Evolutionary conservation across 2,888 invertebrate species (phyloP).

Genomic region (Agrochola lota): DNA sequence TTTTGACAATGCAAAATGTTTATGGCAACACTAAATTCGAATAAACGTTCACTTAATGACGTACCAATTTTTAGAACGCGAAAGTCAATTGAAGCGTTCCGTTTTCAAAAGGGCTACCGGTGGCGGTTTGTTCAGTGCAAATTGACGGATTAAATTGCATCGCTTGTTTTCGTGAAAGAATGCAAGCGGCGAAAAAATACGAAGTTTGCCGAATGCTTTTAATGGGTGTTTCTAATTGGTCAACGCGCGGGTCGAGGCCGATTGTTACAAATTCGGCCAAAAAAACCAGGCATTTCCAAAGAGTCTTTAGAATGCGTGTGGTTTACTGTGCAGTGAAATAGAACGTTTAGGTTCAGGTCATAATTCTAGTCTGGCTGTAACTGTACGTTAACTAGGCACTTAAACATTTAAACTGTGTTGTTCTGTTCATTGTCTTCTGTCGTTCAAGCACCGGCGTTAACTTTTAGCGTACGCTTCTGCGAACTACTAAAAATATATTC

Average conservation of each 20-base stretch:
- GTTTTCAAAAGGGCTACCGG: conserved; percentile 83
- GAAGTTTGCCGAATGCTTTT: conserved; percentile 80
- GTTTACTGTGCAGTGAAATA: conserved; percentile 60
- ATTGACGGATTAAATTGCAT: conserved; percentile 85
- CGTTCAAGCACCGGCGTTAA: conserved; percentile 80
- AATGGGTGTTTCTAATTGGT: conserved; percentile 88
- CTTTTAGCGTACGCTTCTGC: conserved; percentile 82
- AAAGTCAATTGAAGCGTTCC: conserved; percentile 75
- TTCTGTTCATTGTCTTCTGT: conserved; percentile 85
- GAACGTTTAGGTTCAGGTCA: conserved; percentile 61
- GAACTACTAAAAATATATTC: conserved; percentile 88
- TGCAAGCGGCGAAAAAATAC: conserved; percentile 82
- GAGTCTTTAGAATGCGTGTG: conserved; percentile 58
- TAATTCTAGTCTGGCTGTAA: conserved; percentile 71
- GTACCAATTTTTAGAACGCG: conserved; percentile 72
- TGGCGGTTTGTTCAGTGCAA: conserved; percentile 80
- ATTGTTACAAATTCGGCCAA: conserved; percentile 69
- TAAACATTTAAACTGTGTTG: conserved; percentile 78
- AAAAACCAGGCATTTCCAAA: conserved; percentile 47
- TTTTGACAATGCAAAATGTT: conserved; percentile 47
- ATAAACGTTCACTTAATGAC: conserved; percentile 67
- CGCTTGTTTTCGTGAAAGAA: conserved; percentile 86
- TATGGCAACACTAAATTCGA: conserved; percentile 54
- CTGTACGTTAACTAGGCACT: conserved; percentile 80
- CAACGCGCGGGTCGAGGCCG: conserved; percentile 80